phyloP scores from a whole-genome alignment of 2,113 vertebrate species.

The Budorcas taxicolor region DNA sequence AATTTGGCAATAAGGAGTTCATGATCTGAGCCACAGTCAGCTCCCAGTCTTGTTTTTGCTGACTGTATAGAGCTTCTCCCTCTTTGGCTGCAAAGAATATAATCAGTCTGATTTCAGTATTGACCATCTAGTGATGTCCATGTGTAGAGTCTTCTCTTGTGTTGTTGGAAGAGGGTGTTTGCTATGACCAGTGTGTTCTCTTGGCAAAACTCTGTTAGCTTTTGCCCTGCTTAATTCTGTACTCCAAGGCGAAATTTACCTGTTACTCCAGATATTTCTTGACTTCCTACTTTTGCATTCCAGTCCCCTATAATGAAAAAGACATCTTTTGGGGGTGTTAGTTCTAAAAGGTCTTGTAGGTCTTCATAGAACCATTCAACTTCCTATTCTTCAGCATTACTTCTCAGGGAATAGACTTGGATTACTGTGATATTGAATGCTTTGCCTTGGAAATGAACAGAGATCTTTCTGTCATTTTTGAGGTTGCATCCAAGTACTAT shows the following conservation, averaged over 20 bases:
- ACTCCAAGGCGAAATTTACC: neutral
- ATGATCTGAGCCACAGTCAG: neutral
- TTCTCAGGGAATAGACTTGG: neutral
- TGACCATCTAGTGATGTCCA: neutral
- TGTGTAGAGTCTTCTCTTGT: neutral
- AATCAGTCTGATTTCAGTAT: neutral
- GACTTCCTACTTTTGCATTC: neutral
- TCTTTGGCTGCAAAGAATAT: neutral
- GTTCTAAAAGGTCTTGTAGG: neutral
- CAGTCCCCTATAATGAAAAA: neutral
- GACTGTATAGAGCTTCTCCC: neutral
- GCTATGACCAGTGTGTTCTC: neutral
- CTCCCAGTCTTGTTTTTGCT: neutral
- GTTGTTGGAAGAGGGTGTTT: neutral
- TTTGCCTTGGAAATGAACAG: neutral
- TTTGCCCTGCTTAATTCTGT: neutral
- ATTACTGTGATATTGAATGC: neutral
- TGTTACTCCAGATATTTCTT: neutral
- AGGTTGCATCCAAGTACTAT: neutral
- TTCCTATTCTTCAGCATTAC: neutral
- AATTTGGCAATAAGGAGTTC: neutral
- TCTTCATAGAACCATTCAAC: neutral
- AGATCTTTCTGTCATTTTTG: neutral
- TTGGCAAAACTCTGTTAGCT: neutral
- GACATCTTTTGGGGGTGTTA: neutral